Conservation (phyloP, 2,888 invertebrate species). For the Hyposoter didymator region DNA sequence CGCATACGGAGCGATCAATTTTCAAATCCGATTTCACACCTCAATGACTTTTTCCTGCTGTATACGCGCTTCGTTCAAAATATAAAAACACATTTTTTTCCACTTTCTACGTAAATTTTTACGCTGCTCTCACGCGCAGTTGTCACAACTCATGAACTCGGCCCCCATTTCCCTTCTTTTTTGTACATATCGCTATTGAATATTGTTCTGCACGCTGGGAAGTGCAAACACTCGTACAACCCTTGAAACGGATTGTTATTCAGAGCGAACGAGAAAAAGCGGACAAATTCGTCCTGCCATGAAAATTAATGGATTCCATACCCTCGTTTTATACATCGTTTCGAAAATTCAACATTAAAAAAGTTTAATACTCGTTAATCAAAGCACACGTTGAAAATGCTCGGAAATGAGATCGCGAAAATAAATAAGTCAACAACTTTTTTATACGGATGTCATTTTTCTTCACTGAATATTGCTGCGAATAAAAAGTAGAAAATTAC, state of each 20-base stretch:
- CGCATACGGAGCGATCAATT: background rate
- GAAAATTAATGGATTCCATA: slow-evolving; percentile 2
- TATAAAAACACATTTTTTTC: background rate
- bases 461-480: slow-evolving; percentile 22
- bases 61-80: background rate
- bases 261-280: background rate
- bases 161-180: background rate
- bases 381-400: background rate
- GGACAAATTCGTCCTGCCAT: background rate
- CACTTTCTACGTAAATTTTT: background rate
- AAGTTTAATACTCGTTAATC: background rate
- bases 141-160: slow-evolving; percentile 19
- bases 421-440: background rate
- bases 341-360: background rate
- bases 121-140: background rate
- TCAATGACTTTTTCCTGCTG: background rate
- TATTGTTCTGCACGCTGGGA: slow-evolving; percentile 20
- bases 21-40: background rate
- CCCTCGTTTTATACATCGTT: background rate
- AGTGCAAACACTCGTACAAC: slow-evolving; percentile 1
- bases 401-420: background rate
- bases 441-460: background rate
- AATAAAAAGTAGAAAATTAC: slow-evolving; percentile 4
- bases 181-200: slow-evolving; percentile 3
- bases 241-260: slow-evolving; percentile 8